A percentile compares a stretch with the other conserved stretches of the same genome.
Conservation (phyloP, 2,888 invertebrate species). For the Sarcophaga carnaria region DNA sequence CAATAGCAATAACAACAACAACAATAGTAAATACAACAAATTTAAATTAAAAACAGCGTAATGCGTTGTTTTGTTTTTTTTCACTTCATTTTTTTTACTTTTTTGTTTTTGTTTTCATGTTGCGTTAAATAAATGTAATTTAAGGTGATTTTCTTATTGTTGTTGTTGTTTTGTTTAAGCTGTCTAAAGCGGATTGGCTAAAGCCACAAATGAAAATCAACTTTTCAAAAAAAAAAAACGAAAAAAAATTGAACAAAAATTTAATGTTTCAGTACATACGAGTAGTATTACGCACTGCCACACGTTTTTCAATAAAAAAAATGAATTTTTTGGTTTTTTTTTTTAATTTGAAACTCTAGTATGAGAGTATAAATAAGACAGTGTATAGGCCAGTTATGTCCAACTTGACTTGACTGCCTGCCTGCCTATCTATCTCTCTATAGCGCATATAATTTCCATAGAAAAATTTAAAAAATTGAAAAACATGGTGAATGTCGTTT, state of each 20-base stretch:
- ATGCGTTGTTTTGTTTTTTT: constrained; percentile 32
- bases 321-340: too few species aligned
- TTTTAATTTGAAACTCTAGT: neutral
- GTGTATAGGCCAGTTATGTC: neutral
- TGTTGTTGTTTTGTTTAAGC: constrained; percentile 53
- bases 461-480: constrained; percentile 45
- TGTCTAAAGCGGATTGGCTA: constrained; percentile 70
- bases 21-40: neutral
- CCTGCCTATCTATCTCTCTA: neutral
- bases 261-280: neutral
- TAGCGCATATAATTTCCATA: constrained; percentile 25
- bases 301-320: neutral
- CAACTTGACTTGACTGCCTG: neutral
- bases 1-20: constrained; percentile 33
- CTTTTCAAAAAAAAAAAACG: constrained; percentile 58
- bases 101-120: neutral
- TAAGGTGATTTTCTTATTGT: constrained; percentile 59
- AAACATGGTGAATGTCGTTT: constrained; percentile 68
- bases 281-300: neutral
- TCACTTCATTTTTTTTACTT: neutral
- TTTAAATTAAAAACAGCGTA: constrained; percentile 52
- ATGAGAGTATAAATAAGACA: neutral
- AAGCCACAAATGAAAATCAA: constrained; percentile 66
- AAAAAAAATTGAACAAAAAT: neutral
- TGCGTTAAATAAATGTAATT: constrained; percentile 62